Conservation (phyloP, 1,140 invertebrate species). For the Drosophila novamexicana region DNA sequence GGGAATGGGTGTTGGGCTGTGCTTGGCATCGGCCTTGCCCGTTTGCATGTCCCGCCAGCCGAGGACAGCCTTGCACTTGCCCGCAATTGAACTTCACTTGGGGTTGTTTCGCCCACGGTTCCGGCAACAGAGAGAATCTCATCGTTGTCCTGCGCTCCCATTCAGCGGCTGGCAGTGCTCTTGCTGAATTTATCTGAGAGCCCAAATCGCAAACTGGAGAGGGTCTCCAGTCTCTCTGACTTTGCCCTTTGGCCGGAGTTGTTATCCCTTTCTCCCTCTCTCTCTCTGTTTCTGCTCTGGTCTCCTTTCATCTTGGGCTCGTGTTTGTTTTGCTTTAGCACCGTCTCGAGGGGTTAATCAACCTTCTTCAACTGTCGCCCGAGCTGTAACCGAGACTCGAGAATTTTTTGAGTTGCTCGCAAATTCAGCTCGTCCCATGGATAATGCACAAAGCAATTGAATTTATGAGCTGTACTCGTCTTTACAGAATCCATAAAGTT, state of each 20-base stretch:
- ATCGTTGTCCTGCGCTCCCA: slow-evolving; percentile 15
- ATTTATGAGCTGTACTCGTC: slow-evolving; percentile 43
- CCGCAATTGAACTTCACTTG: slow-evolving; percentile 69
- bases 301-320: slow-evolving; percentile 10
- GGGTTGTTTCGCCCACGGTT: slow-evolving; percentile 54
- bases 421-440: slow-evolving; percentile 42
- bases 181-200: slow-evolving; percentile 71
- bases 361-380: slow-evolving; percentile 44
- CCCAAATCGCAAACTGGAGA: neutral
- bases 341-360: slow-evolving; percentile 70
- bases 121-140: neutral
- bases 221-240: neutral
- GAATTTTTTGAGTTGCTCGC: slow-evolving; percentile 29
- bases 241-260: slow-evolving; percentile 13
- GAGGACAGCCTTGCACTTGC: slow-evolving; percentile 63
- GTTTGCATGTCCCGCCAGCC: slow-evolving; percentile 32
- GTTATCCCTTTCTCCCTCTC: slow-evolving; percentile 31
- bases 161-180: slow-evolving; percentile 42
- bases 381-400: slow-evolving; percentile 4
- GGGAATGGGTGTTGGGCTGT: neutral
- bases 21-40: slow-evolving; percentile 38
- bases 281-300: neutral
- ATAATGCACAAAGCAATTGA: slow-evolving; percentile 45
- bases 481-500: slow-evolving; percentile 28
- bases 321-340: slow-evolving; percentile 53